Evolutionary conservation across 2,797 vertebrate species (phyloP), one percentile per base, ranked within the genome.

Genomic region (Hydrophis major): DNA sequence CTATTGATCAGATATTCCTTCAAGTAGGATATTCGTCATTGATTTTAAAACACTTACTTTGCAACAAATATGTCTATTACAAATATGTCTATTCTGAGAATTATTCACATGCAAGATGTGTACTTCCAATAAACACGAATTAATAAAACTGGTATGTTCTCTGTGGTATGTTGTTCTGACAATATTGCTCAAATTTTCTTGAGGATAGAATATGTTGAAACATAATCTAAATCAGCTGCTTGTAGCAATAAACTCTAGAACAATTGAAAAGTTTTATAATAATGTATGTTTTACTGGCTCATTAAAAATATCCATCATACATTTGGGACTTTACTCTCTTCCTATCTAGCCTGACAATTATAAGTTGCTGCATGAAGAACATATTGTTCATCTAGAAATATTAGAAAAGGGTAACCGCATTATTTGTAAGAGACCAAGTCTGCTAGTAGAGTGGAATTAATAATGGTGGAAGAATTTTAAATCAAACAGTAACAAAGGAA

Each of bases 311-410:
- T 94, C 88, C 37, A 87, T 90, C 90, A 92, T 92, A 95, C 16
- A 92, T 95, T 94, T 86, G 95, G 93, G 53, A 93, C 42, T 2
- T 91, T 89, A 89, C 86, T 90, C 91, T 87, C 93, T 95, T 56
- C 93, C 92, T 92, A 90, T 61, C 95, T 93, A 94, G 90, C 91
- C 66, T 86, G 92, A 95, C 91, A 47, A 32, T 94, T 86, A 86
- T 95, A 94, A 95, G 37, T 92, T 83, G 92, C 4, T 27, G 20
- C 37, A 25, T 57, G 56, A 53, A 83, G 66, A 50, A 83, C 50
- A 83, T 57, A 60, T 60, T 83, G 87, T 89, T 83, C 37, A 53
- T 42, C 50, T 28, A 89, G 63, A 89, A 93, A 90, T 66, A 37
- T 55, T 86, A 86, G 57, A 89, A 20, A 53, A 42, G 42, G 25